Evolutionary conservation across 2,888 invertebrate genomes (phyloP), one percentile per base, ranked within the genome.

Genomic region (Parnassius orleans): DNA sequence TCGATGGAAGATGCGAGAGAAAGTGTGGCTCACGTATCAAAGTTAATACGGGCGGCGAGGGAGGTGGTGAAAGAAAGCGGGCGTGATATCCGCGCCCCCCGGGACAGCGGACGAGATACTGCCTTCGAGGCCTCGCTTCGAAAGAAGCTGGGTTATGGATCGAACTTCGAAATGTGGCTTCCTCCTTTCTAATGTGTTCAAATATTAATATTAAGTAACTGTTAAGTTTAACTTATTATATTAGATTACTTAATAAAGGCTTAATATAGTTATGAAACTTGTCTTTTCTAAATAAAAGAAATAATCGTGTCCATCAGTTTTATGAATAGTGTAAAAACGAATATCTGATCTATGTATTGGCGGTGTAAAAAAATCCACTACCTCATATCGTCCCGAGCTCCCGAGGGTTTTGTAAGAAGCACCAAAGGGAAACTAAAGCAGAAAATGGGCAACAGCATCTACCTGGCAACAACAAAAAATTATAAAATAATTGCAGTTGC

Each of bases 131-230:
- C 84, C 66, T 84, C 86, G 69, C 86, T 92, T 69, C 87, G 93
- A 72, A 92, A 92, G 82, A 90, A 93, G 80, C 87, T 93, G 72
- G 91, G 88, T 70, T 93, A 89, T 80, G 92, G 92, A 69, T 82
- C 90, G 2, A 77, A 85, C 60, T 87, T 91, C 53, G 80, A 90
- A 90, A 92, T 93, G 80, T 93, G 93, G 93, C 84, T 93, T 75
- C 93, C 93, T 58, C 90, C 91, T 1, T 86, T 84, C 64, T 90
- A 76, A 86, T 84, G 88, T 89, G 88, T 88, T 90, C 87, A 63
- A 57, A 60, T 9, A n/a, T 63, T 62, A 60, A 42, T 58, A 53
- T n/a, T 60, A 54, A 60, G 54, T 24, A 12, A 44, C 46, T 55
- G 68, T 64, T 65, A 65, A 54, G 61, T 61, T 65, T 66, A 70